Evolutionary conservation across 2,113 vertebrate genomes (phyloP), one percentile per base, ranked within the genome.

Genomic region (Phaethon lepturus): DNA sequence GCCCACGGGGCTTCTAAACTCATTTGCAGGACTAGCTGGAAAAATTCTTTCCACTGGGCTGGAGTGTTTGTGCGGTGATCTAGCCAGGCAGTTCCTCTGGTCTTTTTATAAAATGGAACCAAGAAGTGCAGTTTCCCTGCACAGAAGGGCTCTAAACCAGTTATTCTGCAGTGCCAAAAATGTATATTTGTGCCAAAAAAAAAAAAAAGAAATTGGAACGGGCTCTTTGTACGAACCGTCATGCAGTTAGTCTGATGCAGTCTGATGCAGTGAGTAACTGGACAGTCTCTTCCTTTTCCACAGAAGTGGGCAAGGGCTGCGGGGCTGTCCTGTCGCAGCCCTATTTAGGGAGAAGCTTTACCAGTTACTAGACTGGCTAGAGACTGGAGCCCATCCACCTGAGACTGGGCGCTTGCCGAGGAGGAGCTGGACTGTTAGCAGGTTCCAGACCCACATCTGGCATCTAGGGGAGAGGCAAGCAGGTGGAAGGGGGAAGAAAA

Each of bases 141-240:
- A 7, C 60, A 8, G 58, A 11, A 47, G 19, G 73, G 76, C 31
- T 50, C 58, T 71, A 3, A 58, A n/a, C 8, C 42, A 11, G 20
- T n/a, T 38, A 7, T 23, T 64, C 60, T 69, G 78, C 92, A 16
- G 35, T 11, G 74, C 90, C 93, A 89, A 33, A 96, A 91, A 82
- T 40, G 82, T 10, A 7, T 24, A 17, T 62, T 82, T 45, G 1
- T 66, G 45, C 80, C 77, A 23, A 84, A 81, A 81, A 97, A 77
- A 58, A 23, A 84, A 81, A 81, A 97, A 77, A 58, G 18, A 12
- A 53, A 9, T 14, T 35, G 56, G 40, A 22, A 3, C 5, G 45
- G 31, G 71, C 67, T 94, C 44, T 72, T 5, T 33, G 80, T 47
- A 8, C 18, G 1, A 49, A 40, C 45, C 25, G 2, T 13, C 25